These are phyloP conservation scores for Porites lutea DNA, from an alignment of 64 coral and sea anemone genomes.

Conservation along the genomic window DNA sequence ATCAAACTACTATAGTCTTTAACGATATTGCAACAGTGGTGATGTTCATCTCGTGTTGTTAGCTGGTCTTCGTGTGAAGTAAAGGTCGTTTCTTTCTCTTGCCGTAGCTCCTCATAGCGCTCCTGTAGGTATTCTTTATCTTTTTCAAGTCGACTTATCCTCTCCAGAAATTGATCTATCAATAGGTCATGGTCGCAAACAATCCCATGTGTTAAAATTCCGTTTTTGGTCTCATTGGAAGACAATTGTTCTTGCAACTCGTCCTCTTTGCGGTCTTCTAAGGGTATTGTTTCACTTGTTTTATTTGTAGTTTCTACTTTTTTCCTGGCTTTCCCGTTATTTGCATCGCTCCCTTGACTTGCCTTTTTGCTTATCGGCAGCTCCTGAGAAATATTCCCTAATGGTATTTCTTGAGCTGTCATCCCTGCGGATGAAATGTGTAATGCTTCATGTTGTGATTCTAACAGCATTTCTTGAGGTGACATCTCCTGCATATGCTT, in stretches of 20 bases:
- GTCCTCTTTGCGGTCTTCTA: neutral
- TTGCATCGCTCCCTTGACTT: neutral
- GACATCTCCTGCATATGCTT: neutral
- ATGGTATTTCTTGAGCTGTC: constrained; percentile 3
- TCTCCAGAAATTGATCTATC: constrained; percentile 73
- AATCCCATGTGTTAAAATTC: constrained; percentile 20
- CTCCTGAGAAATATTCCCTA: constrained; percentile 1
- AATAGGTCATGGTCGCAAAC: constrained; percentile 60
- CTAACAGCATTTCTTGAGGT: constrained; percentile 18
- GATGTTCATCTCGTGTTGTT: neutral
- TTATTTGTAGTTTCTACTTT: neutral
- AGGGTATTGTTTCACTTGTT: neutral
- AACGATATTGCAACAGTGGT: neutral
- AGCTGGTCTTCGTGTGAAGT: neutral
- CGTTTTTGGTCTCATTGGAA: no score
- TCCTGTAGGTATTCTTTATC: constrained; percentile 84
- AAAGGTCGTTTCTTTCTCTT: neutral
- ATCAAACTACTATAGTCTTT: constrained; percentile 40
- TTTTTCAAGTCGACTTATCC: constrained; percentile 71
- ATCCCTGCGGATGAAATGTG: neutral
- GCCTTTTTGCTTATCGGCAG: neutral
- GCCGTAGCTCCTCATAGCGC: constrained; percentile 35
- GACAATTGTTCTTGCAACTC: neutral
- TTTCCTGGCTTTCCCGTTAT: neutral
- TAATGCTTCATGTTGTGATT: neutral